Base-by-base conservation (phyloP, 2,797 vertebrate species). In the Merluccius polli region DNA sequence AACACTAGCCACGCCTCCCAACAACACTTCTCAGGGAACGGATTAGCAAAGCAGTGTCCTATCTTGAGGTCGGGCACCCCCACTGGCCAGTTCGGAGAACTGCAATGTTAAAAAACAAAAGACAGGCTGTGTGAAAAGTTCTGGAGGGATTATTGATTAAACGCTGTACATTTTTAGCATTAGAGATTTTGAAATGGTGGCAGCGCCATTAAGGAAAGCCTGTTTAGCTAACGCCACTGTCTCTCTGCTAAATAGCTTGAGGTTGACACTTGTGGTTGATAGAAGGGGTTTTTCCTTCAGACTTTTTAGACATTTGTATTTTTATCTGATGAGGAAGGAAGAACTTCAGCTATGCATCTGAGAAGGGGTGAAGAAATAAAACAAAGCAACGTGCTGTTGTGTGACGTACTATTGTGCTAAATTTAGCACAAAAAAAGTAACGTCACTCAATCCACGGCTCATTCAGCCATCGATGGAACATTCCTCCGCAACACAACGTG, bases 1-100 rank as follows among this genome's bases (percentile, higher is more conserved):
- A 81, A 84, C 84, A 82, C 87, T 85, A 59, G 69, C n/a, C 24
- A 12, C 24, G 24, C 59, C n/a, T 65, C 21, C 21, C 52, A 59
- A 18, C 44, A 48, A 48, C 16, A 48, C 44, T 48, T 59, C 52
- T 15, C 7, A 21, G 59, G 59, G 59, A 65, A 65, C n/a, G 59
- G 59, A 65, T 65, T 65, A 65, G 59, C 24, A 12, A 27, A 65
- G 59, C 11, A 0, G 9, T 12, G 24, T 24, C n/a, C 59, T 3
- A 24, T 3, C 24, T 3, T 65, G 52, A 59, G n/a, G 52, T 1
- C 24, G 21, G 21, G 21, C 52, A 4, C n/a, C 59, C 59, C n/a
- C 59, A 27, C 59, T 65, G 59, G 24, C 24, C 59, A 65, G n/a
- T 27, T 4, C 0, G 8, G 59, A 24, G 59, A 27, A 27, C 59